These are phyloP conservation scores for Poecilia wingei DNA, from an alignment of 2,797 vertebrate species.

Conservation along the genomic window DNA sequence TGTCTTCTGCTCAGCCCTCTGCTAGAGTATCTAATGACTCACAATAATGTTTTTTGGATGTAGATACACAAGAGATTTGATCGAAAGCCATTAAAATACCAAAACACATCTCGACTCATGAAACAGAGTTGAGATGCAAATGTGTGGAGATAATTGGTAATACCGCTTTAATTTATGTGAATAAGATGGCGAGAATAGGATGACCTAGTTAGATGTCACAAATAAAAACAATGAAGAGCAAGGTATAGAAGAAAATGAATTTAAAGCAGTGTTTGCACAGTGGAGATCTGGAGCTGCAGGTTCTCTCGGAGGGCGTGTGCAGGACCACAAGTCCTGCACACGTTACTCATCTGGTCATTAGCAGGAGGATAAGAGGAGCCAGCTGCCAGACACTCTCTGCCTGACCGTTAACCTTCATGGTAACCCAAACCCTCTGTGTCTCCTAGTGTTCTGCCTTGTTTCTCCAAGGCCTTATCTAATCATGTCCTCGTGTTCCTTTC, in stretches of 20 bases:
- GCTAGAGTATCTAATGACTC: constrained; percentile 8
- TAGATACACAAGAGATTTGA: constrained; percentile 7
- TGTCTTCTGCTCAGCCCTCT: not conserved
- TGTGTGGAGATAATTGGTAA: constrained; percentile 23
- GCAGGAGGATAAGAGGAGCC: not conserved
- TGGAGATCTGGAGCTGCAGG: not conserved
- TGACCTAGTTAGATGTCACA: constrained; percentile 59
- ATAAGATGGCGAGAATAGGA: constrained; percentile 38
- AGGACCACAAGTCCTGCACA: too few relatives aligned
- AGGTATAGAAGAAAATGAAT: constrained; percentile 5
- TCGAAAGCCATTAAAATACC: constrained; percentile 33
- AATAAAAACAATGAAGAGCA: constrained; percentile 19
- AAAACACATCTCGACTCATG: constrained; percentile 14
- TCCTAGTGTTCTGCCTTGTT: not conserved
- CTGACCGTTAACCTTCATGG: not conserved
- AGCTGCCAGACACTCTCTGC: not conserved
- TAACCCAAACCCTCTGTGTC: not conserved
- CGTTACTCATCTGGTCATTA: not conserved
- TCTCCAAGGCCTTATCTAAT: not conserved
- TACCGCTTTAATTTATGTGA: constrained; percentile 35
- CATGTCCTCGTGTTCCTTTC: not conserved
- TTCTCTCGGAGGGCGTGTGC: too few relatives aligned
- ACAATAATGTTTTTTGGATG: constrained; percentile 8
- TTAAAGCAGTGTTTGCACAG: constrained; percentile 1
- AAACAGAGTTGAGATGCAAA: constrained; percentile 33